A percentile compares a stretch with the other conserved stretches of the same genome.
These are phyloP conservation scores for Phoxinus phoxinus DNA, from an alignment of 2,113 vertebrate species.

Conservation along the genomic window DNA sequence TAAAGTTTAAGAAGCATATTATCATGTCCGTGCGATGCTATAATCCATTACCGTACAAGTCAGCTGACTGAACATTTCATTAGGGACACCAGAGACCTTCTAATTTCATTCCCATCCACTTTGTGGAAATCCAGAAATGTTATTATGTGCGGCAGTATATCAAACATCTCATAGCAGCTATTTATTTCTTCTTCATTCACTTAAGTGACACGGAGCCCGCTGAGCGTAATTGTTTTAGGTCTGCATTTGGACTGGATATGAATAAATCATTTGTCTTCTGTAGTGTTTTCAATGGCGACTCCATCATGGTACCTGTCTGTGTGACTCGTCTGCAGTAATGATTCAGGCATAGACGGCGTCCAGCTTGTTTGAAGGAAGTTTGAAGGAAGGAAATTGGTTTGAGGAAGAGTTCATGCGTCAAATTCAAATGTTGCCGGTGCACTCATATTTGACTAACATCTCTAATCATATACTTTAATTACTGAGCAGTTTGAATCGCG, in stretches of 20 bases:
- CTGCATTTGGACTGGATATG: slow-evolving; percentile 70
- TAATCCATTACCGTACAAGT: slow-evolving; percentile 72
- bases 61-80: slow-evolving; percentile 72
- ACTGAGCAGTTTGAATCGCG: slow-evolving; percentile 60
- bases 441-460: background rate
- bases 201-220: slow-evolving; percentile 75
- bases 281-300: slow-evolving; percentile 60
- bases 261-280: slow-evolving; percentile 77
- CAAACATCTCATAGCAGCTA: slow-evolving; percentile 75
- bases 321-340: slow-evolving; percentile 39
- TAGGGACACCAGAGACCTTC: slow-evolving; percentile 75
- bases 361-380: slow-evolving; percentile 14
- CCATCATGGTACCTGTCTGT: slow-evolving; percentile 43
- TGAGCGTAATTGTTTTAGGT: slow-evolving; percentile 79
- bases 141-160: slow-evolving; percentile 78
- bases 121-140: slow-evolving; percentile 79
- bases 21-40: slow-evolving; percentile 74
- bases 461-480: slow-evolving; percentile 66
- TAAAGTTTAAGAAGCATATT: slow-evolving; percentile 70
- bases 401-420: slow-evolving; percentile 58
- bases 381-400: slow-evolving; percentile 64
- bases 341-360: background rate
- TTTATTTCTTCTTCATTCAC: slow-evolving; percentile 80
- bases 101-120: slow-evolving; percentile 82
- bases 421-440: slow-evolving; percentile 62